These are phyloP conservation scores for Spea hammondii DNA, from an alignment of 2,797 vertebrate species.

Conservation along the genomic window DNA sequence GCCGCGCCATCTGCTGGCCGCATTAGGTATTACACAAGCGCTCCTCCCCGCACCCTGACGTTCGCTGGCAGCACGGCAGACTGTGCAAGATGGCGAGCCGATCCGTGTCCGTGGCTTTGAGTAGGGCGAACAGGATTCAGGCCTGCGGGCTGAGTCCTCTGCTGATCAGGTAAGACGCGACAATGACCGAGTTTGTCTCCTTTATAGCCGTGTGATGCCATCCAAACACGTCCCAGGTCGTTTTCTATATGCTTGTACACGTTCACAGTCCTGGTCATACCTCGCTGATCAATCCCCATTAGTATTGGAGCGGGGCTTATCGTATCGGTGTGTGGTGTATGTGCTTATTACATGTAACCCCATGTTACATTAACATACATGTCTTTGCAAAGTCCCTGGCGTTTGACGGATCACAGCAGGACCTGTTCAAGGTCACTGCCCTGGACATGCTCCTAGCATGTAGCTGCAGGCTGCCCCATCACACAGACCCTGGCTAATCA, in stretches of 20 bases:
- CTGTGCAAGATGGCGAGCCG: conserved; percentile 43
- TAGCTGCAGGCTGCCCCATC: background rate
- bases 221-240: too few relatives aligned
- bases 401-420: background rate
- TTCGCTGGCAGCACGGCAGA: conserved; percentile 16
- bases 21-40: background rate
- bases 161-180: conserved; percentile 31
- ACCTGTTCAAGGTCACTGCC: conserved; percentile 33
- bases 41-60: conserved; percentile 39
- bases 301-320: background rate
- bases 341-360: background rate
- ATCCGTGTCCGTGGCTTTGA: conserved; percentile 40
- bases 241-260: background rate
- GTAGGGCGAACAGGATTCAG: conserved; percentile 34
- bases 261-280: background rate
- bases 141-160: conserved; percentile 37
- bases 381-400: background rate
- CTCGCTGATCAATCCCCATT: background rate
- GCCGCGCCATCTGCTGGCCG: conserved; percentile 7
- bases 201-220: background rate
- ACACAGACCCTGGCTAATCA: too few relatives aligned
- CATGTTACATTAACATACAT: background rate
- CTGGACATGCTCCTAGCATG: background rate
- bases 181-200: too few relatives aligned
- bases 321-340: background rate